Base-by-base conservation (phyloP, 2,888 invertebrate genomes). In the Frankliniella intonsa region DNA sequence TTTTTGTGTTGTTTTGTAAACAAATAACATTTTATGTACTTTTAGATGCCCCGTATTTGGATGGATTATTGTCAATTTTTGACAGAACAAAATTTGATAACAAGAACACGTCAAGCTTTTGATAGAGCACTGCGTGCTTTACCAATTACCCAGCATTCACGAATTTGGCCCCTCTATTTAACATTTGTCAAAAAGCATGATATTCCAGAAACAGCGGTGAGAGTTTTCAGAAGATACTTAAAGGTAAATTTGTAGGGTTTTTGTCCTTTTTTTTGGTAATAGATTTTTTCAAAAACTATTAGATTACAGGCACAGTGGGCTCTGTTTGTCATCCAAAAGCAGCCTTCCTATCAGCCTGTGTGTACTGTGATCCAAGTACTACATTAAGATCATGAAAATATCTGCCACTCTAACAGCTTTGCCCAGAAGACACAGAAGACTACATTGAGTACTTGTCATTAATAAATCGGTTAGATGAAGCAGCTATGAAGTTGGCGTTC, bases 21-120 rank as follows among this genome's bases (percentile, higher is more conserved):
- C 8, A 12, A 51, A 55, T 10, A 17, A 65, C 10, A 65, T 82
- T 83, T 69, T 55, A 51, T n/a, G 82, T 79, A 81, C 82, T 84
- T 86, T 25, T 85, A 91, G 92, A 99, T 99, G 99, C 99, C 99
- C 0, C 91, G 99, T 83, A 97, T 99, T 85, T 99, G 99, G 99
- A 94, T 99, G 91, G 98, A 99, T 87, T 99, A 99, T 87, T 97
- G 98, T 84, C 92, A 93, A 82, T 95, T 98, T 87, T 91, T 99
- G 88, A 95, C 97, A 80, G 92, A 94, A 85, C 98, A 98, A 87
- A 95, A 94, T 86, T 93, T 93, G 86, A 94, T 99, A 80, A 98
- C 98, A 3, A 90, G 94, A 82, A 97, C 98, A 0, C 90, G 99
- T 81, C 94, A 95, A 87, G 95, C 97, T 10, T 97, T 99, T 89